These are phyloP conservation scores for Formica exsecta DNA, from an alignment of 1,140 invertebrate genomes.

Conservation along the genomic window DNA sequence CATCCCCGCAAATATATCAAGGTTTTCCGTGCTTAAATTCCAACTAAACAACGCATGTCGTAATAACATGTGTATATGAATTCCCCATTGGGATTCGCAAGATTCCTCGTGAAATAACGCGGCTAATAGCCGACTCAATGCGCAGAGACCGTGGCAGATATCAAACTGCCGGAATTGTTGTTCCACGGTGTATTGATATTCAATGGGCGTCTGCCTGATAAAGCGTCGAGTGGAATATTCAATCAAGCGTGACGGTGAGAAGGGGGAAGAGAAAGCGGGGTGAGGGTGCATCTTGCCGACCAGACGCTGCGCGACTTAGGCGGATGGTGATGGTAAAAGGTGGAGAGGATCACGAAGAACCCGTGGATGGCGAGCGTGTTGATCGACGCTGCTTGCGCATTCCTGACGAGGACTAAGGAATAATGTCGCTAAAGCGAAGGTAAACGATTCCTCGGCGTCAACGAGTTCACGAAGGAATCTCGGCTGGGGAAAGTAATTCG, in stretches of 20 bases:
- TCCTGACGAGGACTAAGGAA: slow-evolving; percentile 68
- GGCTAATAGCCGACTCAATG: slow-evolving; percentile 48
- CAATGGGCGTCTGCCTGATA: slow-evolving; percentile 81
- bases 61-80: slow-evolving; percentile 28
- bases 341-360: slow-evolving; percentile 67
- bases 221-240: slow-evolving; percentile 84
- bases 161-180: slow-evolving; percentile 66
- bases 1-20: slow-evolving; percentile 7
- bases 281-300: not conserved
- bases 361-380: slow-evolving; percentile 71
- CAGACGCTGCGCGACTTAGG: slow-evolving; percentile 56
- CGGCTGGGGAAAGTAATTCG: slow-evolving; percentile 61
- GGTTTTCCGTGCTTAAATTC: slow-evolving; percentile 28
- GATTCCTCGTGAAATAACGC: slow-evolving; percentile 59
- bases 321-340: slow-evolving; percentile 65
- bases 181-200: slow-evolving; percentile 81
- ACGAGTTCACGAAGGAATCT: slow-evolving; percentile 43
- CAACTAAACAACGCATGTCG: slow-evolving; percentile 7
- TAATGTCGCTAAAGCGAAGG: slow-evolving; percentile 70
- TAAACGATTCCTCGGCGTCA: slow-evolving; percentile 73
- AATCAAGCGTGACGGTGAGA: slow-evolving; percentile 77
- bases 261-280: not conserved
- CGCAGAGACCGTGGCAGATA: slow-evolving; percentile 65
- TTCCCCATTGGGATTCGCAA: slow-evolving; percentile 28
- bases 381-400: slow-evolving; percentile 74